Evolutionary conservation across 1,140 invertebrate genomes (phyloP).

Genomic region (Leptoteleia sp.): DNA sequence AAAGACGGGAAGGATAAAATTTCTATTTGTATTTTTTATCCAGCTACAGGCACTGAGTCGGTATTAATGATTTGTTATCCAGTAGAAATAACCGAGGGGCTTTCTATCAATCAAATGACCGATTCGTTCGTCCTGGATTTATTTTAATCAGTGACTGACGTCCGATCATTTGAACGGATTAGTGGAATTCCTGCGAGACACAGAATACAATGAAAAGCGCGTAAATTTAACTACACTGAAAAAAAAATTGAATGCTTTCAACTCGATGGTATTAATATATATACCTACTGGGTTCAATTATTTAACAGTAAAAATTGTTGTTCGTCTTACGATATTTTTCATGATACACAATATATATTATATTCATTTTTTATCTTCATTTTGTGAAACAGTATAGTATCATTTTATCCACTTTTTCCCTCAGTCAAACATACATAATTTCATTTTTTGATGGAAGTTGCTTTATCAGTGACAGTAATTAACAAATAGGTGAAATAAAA

Average conservation of each 20-base stretch:
- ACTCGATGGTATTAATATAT: too few relatives aligned
- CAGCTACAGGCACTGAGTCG: constrained; percentile 16
- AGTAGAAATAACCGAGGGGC: constrained; percentile 27
- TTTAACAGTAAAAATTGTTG: too few relatives aligned
- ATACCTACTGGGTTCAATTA: too few relatives aligned
- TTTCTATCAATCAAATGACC: constrained; percentile 41
- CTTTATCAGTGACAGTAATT: too few relatives aligned
- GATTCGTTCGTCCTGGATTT: constrained; percentile 28
- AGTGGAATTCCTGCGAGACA: constrained; percentile 10
- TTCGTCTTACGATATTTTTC: too few relatives aligned
- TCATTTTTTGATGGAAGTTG: too few relatives aligned
- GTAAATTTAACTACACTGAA: constrained; percentile 35
- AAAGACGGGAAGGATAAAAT: constrained; percentile 17
- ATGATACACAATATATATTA: too few relatives aligned
- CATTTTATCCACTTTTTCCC: too few relatives aligned
- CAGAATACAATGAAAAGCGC: constrained; percentile 1
- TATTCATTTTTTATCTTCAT: too few relatives aligned
- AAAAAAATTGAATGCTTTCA: constrained; percentile 21
- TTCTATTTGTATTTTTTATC: constrained; percentile 55
- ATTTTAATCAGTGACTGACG: constrained; percentile 41
- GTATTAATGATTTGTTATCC: constrained; percentile 48
- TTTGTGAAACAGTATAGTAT: too few relatives aligned
- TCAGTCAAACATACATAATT: too few relatives aligned
- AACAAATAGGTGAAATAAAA: too few relatives aligned
- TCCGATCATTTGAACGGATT: constrained; percentile 30